These are phyloP conservation scores for Gephyroberyx darwinii DNA, from an alignment of 2,797 vertebrate genomes.

Conservation along the genomic window DNA sequence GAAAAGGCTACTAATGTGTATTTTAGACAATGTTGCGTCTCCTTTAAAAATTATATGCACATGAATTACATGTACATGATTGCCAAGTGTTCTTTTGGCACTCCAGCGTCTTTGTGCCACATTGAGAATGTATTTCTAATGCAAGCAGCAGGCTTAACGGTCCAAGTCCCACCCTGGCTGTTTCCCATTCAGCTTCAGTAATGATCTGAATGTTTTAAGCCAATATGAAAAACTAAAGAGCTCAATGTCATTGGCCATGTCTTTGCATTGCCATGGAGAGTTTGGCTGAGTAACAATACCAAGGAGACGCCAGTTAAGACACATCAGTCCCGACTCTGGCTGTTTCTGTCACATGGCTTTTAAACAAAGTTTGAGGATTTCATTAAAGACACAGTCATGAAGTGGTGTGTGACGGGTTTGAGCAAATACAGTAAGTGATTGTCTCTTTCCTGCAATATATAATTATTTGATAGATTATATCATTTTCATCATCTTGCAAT, in stretches of 20 bases:
- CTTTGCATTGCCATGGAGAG: conserved; percentile 50
- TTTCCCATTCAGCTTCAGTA: conserved; percentile 13
- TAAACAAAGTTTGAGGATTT: conserved; percentile 22
- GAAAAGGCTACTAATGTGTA: not conserved
- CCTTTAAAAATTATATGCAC: not conserved
- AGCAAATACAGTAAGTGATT: conserved; percentile 13
- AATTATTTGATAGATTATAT: not conserved
- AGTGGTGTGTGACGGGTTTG: conserved; percentile 20
- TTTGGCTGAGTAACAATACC: conserved; percentile 48
- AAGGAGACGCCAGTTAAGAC: not conserved
- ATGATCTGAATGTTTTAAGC: conserved; percentile 28
- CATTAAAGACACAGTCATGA: conserved; percentile 22
- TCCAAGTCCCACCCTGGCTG: conserved; percentile 1
- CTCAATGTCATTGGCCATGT: conserved; percentile 21
- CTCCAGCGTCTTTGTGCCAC: not conserved
- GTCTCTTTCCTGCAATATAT: not conserved
- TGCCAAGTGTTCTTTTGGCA: not conserved
- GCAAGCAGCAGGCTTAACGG: not conserved
- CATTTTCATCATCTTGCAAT: too few species aligned
- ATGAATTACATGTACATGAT: not conserved
- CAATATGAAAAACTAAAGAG: conserved; percentile 30
- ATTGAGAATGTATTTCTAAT: conserved; percentile 1
- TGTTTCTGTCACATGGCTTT: conserved; percentile 25
- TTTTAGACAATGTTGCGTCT: not conserved
- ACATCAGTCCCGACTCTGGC: conserved; percentile 15